Evolutionary conservation across 2,113 vertebrate genomes (phyloP).

Genomic region (Atherinomorus stipes): DNA sequence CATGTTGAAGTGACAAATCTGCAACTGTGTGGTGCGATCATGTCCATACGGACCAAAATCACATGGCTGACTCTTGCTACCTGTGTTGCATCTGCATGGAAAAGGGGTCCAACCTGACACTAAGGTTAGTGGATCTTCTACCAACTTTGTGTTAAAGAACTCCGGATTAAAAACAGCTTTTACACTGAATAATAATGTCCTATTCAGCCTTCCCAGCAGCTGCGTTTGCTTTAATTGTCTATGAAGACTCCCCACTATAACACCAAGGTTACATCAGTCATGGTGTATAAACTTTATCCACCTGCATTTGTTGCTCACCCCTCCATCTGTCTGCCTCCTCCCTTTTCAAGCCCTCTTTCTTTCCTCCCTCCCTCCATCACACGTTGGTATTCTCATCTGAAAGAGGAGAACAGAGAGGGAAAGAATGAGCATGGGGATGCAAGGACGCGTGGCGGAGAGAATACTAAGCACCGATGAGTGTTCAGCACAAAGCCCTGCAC

Average conservation of each 20-base stretch:
- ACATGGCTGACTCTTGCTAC: no score
- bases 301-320: conserved; percentile 43
- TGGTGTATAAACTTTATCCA: conserved; percentile 61
- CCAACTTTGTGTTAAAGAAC: conserved; percentile 1
- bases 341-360: neutral
- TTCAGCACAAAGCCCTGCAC: conserved; percentile 73
- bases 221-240: conserved; percentile 42
- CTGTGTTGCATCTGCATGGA: no score
- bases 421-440: conserved; percentile 74
- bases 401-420: conserved; percentile 63
- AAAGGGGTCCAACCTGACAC: no score
- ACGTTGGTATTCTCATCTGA: conserved; percentile 63
- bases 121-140: conserved; percentile 5
- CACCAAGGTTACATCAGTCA: conserved; percentile 59
- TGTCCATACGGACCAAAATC: no score
- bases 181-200: conserved; percentile 18
- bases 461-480: conserved; percentile 83
- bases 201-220: conserved; percentile 26
- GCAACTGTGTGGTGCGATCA: no score
- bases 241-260: conserved; percentile 25
- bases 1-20: no score
- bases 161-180: neutral
- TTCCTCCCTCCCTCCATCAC: conserved; percentile 46
- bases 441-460: conserved; percentile 77
- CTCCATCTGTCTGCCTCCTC: conserved; percentile 6